phyloP scores from a whole-genome alignment of 2,888 invertebrate genomes.

The Cryptus armator region DNA sequence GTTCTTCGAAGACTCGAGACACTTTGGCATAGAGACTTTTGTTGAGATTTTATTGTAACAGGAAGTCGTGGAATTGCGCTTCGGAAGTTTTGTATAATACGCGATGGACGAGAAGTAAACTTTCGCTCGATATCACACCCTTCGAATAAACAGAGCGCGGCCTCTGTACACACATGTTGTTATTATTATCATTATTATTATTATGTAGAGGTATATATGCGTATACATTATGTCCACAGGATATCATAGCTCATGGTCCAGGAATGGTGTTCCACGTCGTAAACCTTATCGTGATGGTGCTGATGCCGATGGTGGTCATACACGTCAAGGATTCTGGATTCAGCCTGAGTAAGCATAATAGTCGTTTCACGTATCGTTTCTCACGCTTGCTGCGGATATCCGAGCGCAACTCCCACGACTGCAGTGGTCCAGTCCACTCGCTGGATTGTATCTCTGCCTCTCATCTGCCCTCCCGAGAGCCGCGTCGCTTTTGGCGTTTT shows the following conservation, averaged over 20 bases:
- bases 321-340: constrained; percentile 91
- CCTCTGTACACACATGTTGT: constrained; percentile 9
- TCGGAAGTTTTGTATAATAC: constrained; percentile 37
- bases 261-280: constrained; percentile 91
- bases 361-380: constrained; percentile 54
- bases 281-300: constrained; percentile 91
- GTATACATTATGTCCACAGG: constrained; percentile 85
- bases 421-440: neutral
- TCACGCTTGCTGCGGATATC: constrained; percentile 20
- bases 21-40: constrained; percentile 28
- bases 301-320: constrained; percentile 93
- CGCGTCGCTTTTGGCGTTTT: neutral
- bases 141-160: neutral
- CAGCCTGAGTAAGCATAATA: constrained; percentile 89
- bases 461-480: neutral
- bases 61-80: constrained; percentile 35
- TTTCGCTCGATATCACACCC: constrained; percentile 27
- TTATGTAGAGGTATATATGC: neutral
- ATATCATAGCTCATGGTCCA: constrained; percentile 89
- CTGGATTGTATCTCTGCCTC: neutral
- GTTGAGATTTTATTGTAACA: constrained; percentile 32
- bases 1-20: neutral
- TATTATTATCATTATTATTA: constrained; percentile 21
- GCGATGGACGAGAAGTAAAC: constrained; percentile 11
- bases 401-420: constrained; percentile 14